These are phyloP conservation scores for Macroglossus sobrinus DNA, from an alignment of 2,113 vertebrate genomes.

Conservation along the genomic window DNA sequence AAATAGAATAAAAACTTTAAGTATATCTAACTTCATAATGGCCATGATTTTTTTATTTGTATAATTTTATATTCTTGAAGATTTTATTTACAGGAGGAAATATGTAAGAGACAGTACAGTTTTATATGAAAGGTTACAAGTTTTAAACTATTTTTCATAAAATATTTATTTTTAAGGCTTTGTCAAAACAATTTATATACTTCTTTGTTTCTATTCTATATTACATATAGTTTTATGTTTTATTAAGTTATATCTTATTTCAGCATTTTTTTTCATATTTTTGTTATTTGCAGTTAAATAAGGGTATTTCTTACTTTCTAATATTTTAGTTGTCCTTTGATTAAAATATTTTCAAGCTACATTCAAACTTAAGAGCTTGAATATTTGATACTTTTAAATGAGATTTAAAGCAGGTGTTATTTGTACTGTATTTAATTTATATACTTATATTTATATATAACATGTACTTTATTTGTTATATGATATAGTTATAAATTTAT, in stretches of 20 bases:
- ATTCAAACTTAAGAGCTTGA: background rate
- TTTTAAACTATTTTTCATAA: background rate
- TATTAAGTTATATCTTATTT: background rate
- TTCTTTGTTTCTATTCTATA: background rate
- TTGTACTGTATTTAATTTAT: background rate
- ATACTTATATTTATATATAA: background rate
- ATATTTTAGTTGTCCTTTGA: background rate
- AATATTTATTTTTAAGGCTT: background rate
- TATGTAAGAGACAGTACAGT: background rate
- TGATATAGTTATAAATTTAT: background rate
- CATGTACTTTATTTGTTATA: background rate
- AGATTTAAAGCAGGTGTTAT: background rate
- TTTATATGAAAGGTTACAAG: background rate
- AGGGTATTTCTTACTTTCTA: background rate
- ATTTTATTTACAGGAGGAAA: background rate
- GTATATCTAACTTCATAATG: background rate
- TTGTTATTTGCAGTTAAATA: background rate
- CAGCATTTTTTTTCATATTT: background rate
- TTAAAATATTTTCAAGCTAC: background rate
- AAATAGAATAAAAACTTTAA: background rate
- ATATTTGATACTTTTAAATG: constrained; percentile 9
- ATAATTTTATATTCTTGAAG: background rate
- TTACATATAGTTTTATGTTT: background rate
- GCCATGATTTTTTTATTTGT: background rate
- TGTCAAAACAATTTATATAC: background rate